Evolutionary conservation across 1,140 invertebrate species (phyloP), one percentile per base, ranked within the genome.

Genomic region (Ooceraea biroi): DNA sequence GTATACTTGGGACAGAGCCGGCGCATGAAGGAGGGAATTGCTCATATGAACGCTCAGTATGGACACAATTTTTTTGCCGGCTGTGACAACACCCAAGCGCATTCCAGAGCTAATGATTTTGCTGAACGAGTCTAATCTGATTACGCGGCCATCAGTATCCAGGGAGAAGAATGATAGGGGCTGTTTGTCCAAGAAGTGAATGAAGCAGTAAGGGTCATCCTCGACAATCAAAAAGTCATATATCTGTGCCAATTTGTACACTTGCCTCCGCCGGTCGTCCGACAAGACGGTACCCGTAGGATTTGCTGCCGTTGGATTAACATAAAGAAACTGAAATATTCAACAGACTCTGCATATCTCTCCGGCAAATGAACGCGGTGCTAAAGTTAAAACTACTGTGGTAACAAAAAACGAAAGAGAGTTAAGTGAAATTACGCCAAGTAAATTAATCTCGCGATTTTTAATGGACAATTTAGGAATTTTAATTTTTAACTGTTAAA

Each of bases 111-210:
- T 96, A 2, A 96, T 86, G 30, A 96, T 91, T 93, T 96, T 96
- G 25, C 96, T 96, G 84, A 96, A 96, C 0, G 96, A 96, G 87
- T 96, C 96, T 83, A 96, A 94, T 86, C 96, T 91, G 46, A 96
- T 83, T 0, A 96, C 96, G 19, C 96, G 94, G 0, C 96, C 96
- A 27, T 96, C 96, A 0, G 92, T 94, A 88, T 96, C 96, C 87
- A 96, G 83, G 0, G 96, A 96, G 0, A 96, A 91, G 66, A 96
- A 95, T 48, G 95, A 96, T 2, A 90, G 92, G 0, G 95, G 93
- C 57, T 93, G 92, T 36, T 95, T 91, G 90, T 94, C 92, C 52
- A 93, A 74, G 87, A 96, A 96, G 84, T 96, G 95, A 8, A 96
- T 82, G 85, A 95, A 96, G 86, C 94, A 96, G 86, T 96, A 96